These are phyloP conservation scores for Yponomeuta cagnagella DNA, from an alignment of 2,888 invertebrate species.

Conservation along the genomic window DNA sequence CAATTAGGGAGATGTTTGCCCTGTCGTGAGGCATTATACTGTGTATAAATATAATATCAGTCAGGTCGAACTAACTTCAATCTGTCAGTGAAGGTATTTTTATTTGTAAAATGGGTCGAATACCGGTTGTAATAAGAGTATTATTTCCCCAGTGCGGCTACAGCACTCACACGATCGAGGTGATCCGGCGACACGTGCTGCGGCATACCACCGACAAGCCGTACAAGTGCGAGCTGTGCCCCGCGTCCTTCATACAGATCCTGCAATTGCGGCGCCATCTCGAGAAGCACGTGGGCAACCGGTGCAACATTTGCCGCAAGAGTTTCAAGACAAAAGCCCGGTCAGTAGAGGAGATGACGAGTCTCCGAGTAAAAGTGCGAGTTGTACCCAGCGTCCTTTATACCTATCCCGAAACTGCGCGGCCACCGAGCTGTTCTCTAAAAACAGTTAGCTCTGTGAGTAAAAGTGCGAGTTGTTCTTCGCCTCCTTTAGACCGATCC, in stretches of 20 bases:
- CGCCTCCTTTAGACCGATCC: too few species aligned
- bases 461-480: conserved; percentile 75
- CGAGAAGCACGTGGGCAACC: conserved; percentile 83
- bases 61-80: too few species aligned
- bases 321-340: conserved; percentile 27
- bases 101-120: too few species aligned
- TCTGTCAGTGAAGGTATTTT: too few species aligned
- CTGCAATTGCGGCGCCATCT: conserved; percentile 86
- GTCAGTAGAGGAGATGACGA: too few species aligned
- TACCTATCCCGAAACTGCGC: conserved; percentile 86
- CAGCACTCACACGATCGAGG: conserved; percentile 88
- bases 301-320: conserved; percentile 77
- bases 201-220: conserved; percentile 75
- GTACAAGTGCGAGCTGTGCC: conserved; percentile 79
- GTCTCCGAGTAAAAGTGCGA: conserved; percentile 63
- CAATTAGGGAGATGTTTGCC: too few species aligned
- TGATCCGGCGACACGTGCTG: conserved; percentile 84
- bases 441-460: too few species aligned
- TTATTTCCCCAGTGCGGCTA: conserved; percentile 78
- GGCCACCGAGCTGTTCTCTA: conserved; percentile 69
- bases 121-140: too few species aligned
- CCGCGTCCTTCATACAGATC: conserved; percentile 88
- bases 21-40: too few species aligned
- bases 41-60: too few species aligned
- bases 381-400: conserved; percentile 86